Evolutionary conservation across 2,888 invertebrate species (phyloP).

Genomic region (Drosophila subquinaria): DNA sequence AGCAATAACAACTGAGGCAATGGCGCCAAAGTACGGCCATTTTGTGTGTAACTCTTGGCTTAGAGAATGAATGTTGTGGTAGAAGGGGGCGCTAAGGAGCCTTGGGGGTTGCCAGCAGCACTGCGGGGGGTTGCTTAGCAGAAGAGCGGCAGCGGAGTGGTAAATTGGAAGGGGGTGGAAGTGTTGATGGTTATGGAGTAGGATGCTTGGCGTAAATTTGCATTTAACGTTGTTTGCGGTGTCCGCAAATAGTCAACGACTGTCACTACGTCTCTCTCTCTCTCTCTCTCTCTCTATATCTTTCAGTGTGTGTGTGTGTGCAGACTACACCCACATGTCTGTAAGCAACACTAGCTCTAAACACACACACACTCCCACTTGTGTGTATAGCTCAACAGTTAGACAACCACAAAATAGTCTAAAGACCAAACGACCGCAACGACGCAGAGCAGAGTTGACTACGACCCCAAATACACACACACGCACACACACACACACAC

Average conservation of each 20-base stretch:
- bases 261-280: slow-evolving; percentile 22
- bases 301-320: slow-evolving; percentile 18
- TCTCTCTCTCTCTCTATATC: neutral
- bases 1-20: slow-evolving; percentile 58
- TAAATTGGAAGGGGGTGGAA: neutral
- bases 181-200: slow-evolving; percentile 25
- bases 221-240: slow-evolving; percentile 83
- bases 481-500: slow-evolving; percentile 21
- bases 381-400: slow-evolving; percentile 66
- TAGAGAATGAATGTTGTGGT: neutral
- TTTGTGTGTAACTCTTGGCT: slow-evolving; percentile 66
- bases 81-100: neutral
- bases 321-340: slow-evolving; percentile 20
- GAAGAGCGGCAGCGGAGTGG: neutral
- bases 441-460: slow-evolving; percentile 39
- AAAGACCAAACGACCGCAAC: slow-evolving; percentile 70
- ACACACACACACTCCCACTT: slow-evolving; percentile 7
- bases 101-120: slow-evolving; percentile 11
- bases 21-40: slow-evolving; percentile 81
- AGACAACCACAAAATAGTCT: slow-evolving; percentile 76
- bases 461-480: slow-evolving; percentile 38
- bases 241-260: slow-evolving; percentile 74
- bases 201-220: slow-evolving; percentile 73
- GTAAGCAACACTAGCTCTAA: slow-evolving; percentile 15
- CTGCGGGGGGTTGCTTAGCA: slow-evolving; percentile 14